Base-by-base conservation (phyloP, 1,140 invertebrate genomes). In the Drosophila nasuta region DNA sequence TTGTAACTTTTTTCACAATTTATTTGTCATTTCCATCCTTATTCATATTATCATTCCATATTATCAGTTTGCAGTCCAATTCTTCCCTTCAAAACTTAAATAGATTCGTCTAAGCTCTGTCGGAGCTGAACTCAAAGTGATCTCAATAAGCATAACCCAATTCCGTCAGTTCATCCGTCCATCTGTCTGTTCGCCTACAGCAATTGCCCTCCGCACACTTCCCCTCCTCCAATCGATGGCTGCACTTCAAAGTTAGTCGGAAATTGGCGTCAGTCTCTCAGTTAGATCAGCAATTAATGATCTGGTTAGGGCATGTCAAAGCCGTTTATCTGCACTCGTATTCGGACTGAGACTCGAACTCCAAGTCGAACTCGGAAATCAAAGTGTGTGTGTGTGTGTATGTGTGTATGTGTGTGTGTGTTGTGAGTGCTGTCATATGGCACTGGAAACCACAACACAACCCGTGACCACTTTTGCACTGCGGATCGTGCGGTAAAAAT, bases 211-310 rank as follows among this genome's bases (percentile, higher is more conserved):
- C n/a, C 7, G 13, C 2, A 17, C 11, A 25, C 1, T 38, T 20
- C 13, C 7, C 7, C n/a, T 56, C 8, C 30, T 28, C 11, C 25
- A n/a, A 8, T 33, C n/a, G n/a, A 13, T 1, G 25, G n/a, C 13
- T 41, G 13, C 15, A 17, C 38, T 58, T 30, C 17, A 5, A 5
- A 8, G 20, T 15, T 28, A 28, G 17, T 28, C 38, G 38, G 57
- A 45, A 43, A 45, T 59, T 59, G 38, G 17, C 57, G 15, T 59
- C 41, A 65, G 33, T 41, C 35, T 63, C 25, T 45, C 38, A 5
- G 13, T 41, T 30, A 11, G 63, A 80, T 83, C 67, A 62, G 73
- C 82, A 86, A 86, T 87, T 86, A 87, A 86, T 87, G 82, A 87
- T 88, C 83, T 76, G 57, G 71, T 69, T 56, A 62, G 57, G 49